These are phyloP conservation scores for Ancistrus triradiatus DNA, from an alignment of 2,113 vertebrate species.

Conservation along the genomic window DNA sequence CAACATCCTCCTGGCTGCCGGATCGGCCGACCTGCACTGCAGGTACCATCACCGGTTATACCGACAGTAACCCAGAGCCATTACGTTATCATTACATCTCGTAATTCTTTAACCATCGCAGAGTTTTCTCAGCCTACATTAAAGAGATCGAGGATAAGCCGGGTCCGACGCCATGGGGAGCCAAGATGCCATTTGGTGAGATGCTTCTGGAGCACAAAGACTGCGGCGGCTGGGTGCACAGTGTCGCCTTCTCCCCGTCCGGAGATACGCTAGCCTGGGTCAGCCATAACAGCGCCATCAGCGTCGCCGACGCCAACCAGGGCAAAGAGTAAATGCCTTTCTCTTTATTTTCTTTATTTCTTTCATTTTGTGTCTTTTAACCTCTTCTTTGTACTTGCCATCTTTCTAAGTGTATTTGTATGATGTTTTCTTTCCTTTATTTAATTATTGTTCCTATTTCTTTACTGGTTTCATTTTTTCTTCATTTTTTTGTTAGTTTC, in stretches of 20 bases:
- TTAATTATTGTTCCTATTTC: too few relatives aligned
- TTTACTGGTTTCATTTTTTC: too few relatives aligned
- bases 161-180: conserved; percentile 72
- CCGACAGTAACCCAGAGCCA: too few relatives aligned
- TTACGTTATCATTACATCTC: background rate
- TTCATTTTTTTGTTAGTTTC: too few relatives aligned
- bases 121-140: conserved; percentile 74
- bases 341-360: background rate
- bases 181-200: conserved; percentile 78
- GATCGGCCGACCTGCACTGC: conserved; percentile 73
- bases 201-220: conserved; percentile 70
- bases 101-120: conserved; percentile 41
- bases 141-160: conserved; percentile 80
- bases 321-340: conserved; percentile 65
- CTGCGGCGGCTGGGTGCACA: conserved; percentile 76
- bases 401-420: too few relatives aligned
- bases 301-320: conserved; percentile 63
- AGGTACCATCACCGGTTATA: too few relatives aligned
- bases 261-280: conserved; percentile 72
- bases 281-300: conserved; percentile 72
- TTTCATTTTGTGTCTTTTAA: too few relatives aligned
- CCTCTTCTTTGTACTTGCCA: too few relatives aligned
- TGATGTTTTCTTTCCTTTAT: too few relatives aligned
- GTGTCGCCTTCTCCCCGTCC: conserved; percentile 69
- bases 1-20: conserved; percentile 73